Conservation (phyloP, 2,888 invertebrate species). For the Hemaris fuciformis region DNA sequence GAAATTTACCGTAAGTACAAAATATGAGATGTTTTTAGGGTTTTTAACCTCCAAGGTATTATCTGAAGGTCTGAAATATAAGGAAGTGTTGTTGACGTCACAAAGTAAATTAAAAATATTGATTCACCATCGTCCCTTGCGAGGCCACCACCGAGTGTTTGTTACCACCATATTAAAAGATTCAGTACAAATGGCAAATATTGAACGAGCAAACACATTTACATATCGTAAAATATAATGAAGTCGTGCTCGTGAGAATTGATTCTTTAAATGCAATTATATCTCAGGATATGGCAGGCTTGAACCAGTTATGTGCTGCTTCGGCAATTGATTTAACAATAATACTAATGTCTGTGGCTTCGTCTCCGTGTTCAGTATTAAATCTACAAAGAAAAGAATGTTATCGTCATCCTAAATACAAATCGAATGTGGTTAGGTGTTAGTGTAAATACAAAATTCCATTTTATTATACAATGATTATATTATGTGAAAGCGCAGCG, state of each 20-base stretch:
- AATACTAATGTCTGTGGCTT: too few species aligned
- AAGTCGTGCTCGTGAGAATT: neutral
- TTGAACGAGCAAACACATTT: neutral
- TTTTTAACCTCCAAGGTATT: neutral
- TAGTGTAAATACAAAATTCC: too few species aligned
- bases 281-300: neutral
- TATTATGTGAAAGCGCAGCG: too few species aligned
- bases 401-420: too few species aligned
- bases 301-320: neutral
- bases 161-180: neutral
- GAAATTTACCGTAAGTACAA: too few species aligned
- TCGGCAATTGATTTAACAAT: too few species aligned
- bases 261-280: neutral
- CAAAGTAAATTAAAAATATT: conserved; percentile 11
- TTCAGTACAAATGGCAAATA: neutral
- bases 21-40: neutral
- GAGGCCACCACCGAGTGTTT: neutral
- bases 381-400: too few species aligned
- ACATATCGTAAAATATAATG: neutral
- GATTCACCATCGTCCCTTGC: conserved; percentile 2
- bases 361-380: too few species aligned
- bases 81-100: conserved; percentile 1
- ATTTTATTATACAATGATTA: too few species aligned
- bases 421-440: too few species aligned
- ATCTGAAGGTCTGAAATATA: neutral